Evolutionary conservation across 2,888 invertebrate species (phyloP), one percentile per base, ranked within the genome.

Genomic region (Rapana venosa): DNA sequence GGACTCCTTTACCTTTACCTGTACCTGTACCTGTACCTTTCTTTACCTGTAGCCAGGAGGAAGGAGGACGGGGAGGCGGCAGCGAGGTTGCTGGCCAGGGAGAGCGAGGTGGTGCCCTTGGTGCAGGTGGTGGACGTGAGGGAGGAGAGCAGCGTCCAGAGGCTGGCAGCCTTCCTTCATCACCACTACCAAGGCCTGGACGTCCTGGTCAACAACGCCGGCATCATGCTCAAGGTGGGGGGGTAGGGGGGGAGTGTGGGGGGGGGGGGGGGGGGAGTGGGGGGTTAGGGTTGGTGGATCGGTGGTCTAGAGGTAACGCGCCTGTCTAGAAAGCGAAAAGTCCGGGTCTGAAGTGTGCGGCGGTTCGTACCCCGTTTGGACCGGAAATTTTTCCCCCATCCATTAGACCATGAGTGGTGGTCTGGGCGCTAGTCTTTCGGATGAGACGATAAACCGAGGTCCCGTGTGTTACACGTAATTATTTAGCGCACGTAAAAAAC

Each of bases 81-180:
- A 0, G 92, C 95, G 8, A 91, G 91, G 47, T 90, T 87, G 15
- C 92, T 95, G 36, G 91, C 93, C 87, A 92, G 92, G 94, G 94
- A 96, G 90, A 84, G 47, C 30, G 96, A 96, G 0, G 93, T 96
- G 4, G 93, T 95, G 58, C 96, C 97, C 5, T 94, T 96, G 88
- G 98, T 97, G 94, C 97, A 98, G 94, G 97, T 97, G 93, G 96
- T 98, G 35, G 98, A 98, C 94, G 97, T 98, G 88, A 97, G 97
- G 4, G 97, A 97, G 90, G 84, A 58, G 11, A 86, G 87, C 56
- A 95, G 94, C 91, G 92, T 94, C n/a, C 90, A 91, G n/a, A 92
- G 88, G 74, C 88, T 95, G 13, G 91, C 90, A 30, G 90, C 91
- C 15, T 94, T 92, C 87, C 90, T 95, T 0, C 70, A 93, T 83